Conservation (phyloP, 2,888 invertebrate genomes). For the Xiphydria camelus region DNA sequence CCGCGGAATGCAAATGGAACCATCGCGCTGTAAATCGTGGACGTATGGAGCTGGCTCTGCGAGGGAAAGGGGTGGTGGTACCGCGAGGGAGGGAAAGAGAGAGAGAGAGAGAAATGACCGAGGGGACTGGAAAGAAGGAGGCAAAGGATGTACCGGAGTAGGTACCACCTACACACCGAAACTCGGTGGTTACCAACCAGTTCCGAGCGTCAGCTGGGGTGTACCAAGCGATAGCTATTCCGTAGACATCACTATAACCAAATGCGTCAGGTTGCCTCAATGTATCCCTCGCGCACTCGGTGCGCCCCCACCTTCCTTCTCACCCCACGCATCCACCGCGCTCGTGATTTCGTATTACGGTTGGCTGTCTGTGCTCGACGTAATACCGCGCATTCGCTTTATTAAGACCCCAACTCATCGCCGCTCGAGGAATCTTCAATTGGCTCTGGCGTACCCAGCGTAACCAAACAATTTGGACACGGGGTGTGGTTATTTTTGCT, state of each 20-base stretch:
- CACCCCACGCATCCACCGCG: too few species aligned
- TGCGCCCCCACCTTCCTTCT: too few species aligned
- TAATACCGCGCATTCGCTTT: too few species aligned
- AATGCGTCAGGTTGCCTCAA: constrained; percentile 51
- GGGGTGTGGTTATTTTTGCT: too few species aligned
- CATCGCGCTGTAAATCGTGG: constrained; percentile 2
- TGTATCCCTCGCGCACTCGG: constrained; percentile 36
- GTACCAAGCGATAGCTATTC: constrained; percentile 36
- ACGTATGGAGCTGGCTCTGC: not conserved
- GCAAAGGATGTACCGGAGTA: too few species aligned
- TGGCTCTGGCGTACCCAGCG: too few species aligned
- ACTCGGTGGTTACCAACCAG: constrained; percentile 34
- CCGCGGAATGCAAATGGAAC: constrained; percentile 4
- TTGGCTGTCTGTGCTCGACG: too few species aligned
- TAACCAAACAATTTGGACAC: too few species aligned
- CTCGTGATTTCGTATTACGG: not conserved
- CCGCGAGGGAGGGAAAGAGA: not conserved
- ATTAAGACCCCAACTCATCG: too few species aligned
- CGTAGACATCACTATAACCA: constrained; percentile 45
- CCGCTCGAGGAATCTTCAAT: too few species aligned
- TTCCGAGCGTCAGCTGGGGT: constrained; percentile 45
- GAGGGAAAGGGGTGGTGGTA: not conserved
- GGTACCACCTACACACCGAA: too few species aligned
- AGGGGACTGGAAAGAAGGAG: not conserved
- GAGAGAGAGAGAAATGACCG: not conserved